Evolutionary conservation across 2,888 invertebrate genomes (phyloP), one percentile per base, ranked within the genome.

Genomic region (Rotaria magnacalcarata): DNA sequence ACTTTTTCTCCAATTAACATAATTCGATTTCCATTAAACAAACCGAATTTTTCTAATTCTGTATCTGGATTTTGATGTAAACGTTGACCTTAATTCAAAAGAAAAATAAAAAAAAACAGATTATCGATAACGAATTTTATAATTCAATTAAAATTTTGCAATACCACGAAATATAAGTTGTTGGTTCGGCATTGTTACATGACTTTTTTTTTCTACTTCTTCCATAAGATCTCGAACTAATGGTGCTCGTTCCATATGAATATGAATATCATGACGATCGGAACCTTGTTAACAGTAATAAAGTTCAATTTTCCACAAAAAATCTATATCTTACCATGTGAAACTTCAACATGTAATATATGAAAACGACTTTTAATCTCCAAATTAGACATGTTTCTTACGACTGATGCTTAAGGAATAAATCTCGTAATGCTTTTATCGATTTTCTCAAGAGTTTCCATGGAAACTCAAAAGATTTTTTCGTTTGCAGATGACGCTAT

Each of bases 1-100:
- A 86, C 86, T 74, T 54, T 86, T 67, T 86, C 86, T 21, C 86
- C 86, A 19, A 86, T 86, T 56, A 86, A 56, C 84, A 67, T 84
- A 47, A 86, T 34, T 24, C 56, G 74, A 41, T 86, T 86, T 21
- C 86, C 86, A n/a, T 75, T 47, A 19, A 86, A 86, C 34, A 86
- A 10, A 21, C 75, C 86, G 34, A 86, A 86, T 54, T 85, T 75
- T 58, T 27, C 60, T 56, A 86, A 84, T 7, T 85, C 34, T 60
- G 21, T 27, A 27, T 86, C 85, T 6, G 85, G 80, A 24, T 54
- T 56, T 50, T 54, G 52, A 84, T 86, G 86, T 43, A 86, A 84
- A 16, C 74, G 60, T 86, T 86, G 86, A 34, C 86, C 86, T 80
- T 47, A n/a, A 47, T 43, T 24, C 7, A 11, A 21, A 75, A 75